Conservation (phyloP, 2,113 vertebrate genomes). For the Aythya baeri region DNA sequence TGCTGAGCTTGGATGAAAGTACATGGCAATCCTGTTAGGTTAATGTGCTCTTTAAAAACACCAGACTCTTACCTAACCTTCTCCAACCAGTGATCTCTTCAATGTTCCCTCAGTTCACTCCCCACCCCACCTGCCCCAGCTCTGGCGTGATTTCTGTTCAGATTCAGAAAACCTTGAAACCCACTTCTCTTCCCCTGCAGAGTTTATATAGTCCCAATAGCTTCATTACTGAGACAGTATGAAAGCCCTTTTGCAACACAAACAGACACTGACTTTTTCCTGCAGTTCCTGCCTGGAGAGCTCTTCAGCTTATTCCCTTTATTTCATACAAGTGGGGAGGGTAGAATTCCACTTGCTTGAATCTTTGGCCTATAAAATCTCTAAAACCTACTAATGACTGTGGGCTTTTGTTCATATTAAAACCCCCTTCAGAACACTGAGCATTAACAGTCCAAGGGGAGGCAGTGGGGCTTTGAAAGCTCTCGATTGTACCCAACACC, state of each 20-base stretch:
- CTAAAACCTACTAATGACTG: not conserved
- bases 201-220: slow-evolving; percentile 8
- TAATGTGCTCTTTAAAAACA: slow-evolving; percentile 1
- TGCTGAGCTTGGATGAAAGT: not conserved
- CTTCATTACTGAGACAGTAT: slow-evolving; percentile 22
- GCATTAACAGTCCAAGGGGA: not conserved
- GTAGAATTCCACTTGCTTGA: not conserved
- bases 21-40: not conserved
- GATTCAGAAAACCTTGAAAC: not conserved
- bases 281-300: slow-evolving; percentile 27
- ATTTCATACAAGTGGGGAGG: not conserved
- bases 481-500: not conserved
- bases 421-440: not conserved
- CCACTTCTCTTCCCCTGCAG: slow-evolving; percentile 1
- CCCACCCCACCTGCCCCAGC: not conserved
- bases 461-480: not conserved
- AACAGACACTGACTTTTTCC: slow-evolving; percentile 17
- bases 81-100: not conserved
- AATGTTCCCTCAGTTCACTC: not conserved
- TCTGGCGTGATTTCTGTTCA: not conserved
- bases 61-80: not conserved
- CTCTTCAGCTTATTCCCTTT: slow-evolving; percentile 23
- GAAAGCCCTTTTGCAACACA: slow-evolving; percentile 32
- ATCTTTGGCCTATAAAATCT: slow-evolving; percentile 5
- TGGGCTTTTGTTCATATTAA: not conserved